Evolutionary conservation across 2,797 vertebrate genomes (phyloP).

Genomic region (Otus scops): DNA sequence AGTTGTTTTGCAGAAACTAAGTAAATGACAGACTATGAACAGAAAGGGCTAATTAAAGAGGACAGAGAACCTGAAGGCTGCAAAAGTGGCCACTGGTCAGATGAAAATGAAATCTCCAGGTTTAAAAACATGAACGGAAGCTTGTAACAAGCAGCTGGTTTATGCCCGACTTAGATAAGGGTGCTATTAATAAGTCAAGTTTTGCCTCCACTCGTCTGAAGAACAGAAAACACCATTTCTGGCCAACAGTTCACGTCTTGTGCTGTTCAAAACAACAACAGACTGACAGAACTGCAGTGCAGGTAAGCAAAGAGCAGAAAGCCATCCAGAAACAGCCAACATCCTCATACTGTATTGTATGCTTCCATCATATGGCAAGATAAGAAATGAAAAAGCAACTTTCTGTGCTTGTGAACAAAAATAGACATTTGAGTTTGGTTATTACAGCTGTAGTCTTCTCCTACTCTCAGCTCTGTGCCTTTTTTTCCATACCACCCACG

Average conservation of each 20-base stretch:
- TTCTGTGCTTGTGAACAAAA: background rate
- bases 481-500: constrained; percentile 12
- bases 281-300: background rate
- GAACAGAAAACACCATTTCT: background rate
- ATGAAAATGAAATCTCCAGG: background rate
- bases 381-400: constrained; percentile 1
- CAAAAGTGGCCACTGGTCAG: background rate
- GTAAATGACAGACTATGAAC: constrained; percentile 40
- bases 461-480: background rate
- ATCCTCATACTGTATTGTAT: background rate
- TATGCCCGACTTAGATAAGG: constrained; percentile 4
- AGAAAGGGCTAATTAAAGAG: constrained; percentile 56
- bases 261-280: background rate
- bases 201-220: background rate
- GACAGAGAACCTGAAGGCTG: background rate
- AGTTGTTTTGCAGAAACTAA: constrained; percentile 5
- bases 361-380: background rate
- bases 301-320: background rate
- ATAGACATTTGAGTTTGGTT: background rate
- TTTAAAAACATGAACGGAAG: constrained; percentile 33
- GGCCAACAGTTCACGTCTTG: background rate
- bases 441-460: background rate
- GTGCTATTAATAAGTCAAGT: background rate
- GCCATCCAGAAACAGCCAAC: background rate
- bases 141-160: constrained; percentile 40